Base-by-base conservation (phyloP, 2,113 vertebrate species). In the Elachura formosa region DNA sequence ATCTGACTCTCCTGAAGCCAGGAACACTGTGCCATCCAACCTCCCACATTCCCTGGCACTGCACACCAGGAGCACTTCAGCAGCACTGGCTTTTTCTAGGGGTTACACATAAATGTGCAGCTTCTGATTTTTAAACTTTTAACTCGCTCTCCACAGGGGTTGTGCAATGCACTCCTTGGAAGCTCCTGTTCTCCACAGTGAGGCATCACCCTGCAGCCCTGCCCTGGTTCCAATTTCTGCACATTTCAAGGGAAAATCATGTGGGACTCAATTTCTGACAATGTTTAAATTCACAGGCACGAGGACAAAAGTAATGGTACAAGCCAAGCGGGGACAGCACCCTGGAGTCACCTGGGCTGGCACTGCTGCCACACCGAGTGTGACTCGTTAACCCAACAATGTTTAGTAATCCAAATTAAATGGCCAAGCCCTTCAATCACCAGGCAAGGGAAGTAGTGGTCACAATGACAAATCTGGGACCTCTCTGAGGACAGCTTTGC, bases 181-280 rank as follows among this genome's bases (percentile, higher is more conserved):
- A 41, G 54, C 29, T 84, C 25, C 0, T 11, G 36, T 1, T 69
- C 66, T 75, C n/a, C 56, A 38, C 0, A 1, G 18, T 74, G 62
- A 51, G 40, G 41, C 5, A 15, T 2, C 20, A 45, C 26, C 33
- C 55, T 16, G 25, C 40, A 54, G 69, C 34, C 40, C 48, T 43
- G 10, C 8, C 20, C 31, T 11, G 11, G 8, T 11, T 16, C 34
- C 13, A 23, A 0, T 3, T 29, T 12, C 40, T 68, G 49, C 40
- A 48, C 34, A 14, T 14, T 36, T 28, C 52, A 31, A 51, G 36
- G 26, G 36, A 41, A 71, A 59, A 3, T 20, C 4, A 3, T 5
- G 9, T 9, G 58, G 20, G 38, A 45, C 11, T 26, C 61, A 66
- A 0, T 33, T 54, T 2, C 3, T 12, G 33, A 22, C 15, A 4